These are phyloP conservation scores for Uromys caudimaculatus DNA, from an alignment of 2,797 vertebrate species.

Conservation along the genomic window DNA sequence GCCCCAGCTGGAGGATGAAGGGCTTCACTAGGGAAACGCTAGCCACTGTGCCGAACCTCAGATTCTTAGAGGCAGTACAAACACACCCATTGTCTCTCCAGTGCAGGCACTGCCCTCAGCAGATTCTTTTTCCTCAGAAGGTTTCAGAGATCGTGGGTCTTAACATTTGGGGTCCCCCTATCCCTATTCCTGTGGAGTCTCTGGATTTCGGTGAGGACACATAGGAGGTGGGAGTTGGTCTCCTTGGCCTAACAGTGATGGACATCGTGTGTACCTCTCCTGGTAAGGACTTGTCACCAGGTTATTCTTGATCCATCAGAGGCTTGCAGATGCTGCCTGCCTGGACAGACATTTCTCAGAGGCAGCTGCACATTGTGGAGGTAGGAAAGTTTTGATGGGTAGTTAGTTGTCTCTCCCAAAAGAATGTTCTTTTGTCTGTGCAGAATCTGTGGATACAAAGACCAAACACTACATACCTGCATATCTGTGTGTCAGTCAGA, in stretches of 20 bases:
- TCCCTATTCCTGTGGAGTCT: background rate
- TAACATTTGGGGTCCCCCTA: background rate
- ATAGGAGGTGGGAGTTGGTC: background rate
- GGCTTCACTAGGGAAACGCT: background rate
- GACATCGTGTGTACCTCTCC: background rate
- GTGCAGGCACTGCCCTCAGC: background rate
- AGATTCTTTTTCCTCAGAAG: accelerated
- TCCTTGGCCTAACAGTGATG: background rate
- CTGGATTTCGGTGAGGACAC: background rate
- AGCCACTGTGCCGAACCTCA: background rate
- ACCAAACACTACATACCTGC: background rate
- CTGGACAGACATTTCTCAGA: background rate
- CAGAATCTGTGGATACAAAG: background rate
- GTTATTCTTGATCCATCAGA: background rate
- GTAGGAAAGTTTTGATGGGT: background rate
- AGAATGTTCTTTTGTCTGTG: background rate
- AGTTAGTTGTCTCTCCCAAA: background rate
- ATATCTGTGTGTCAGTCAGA: background rate
- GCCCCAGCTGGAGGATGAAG: background rate
- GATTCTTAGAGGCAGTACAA: background rate
- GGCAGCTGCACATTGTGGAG: too few species aligned
- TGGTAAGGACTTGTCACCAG: background rate
- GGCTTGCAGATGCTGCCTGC: background rate
- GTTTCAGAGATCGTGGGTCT: background rate
- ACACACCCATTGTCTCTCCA: background rate